phyloP scores from a whole-genome alignment of 2,113 vertebrate species.

The Hucho hucho region DNA sequence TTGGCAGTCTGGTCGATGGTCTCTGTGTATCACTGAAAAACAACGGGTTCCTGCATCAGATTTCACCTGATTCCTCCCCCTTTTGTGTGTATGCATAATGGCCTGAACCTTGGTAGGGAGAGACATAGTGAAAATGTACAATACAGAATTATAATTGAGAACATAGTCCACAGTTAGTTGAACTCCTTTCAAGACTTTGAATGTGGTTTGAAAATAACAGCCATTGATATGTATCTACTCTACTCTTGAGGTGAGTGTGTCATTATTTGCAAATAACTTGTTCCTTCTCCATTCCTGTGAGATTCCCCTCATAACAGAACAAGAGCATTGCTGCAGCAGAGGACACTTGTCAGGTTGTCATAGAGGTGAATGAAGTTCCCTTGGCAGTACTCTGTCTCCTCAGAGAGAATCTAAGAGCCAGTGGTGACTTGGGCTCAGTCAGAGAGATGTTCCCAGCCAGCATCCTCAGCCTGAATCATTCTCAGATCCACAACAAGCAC shows the following conservation, averaged over 20 bases:
- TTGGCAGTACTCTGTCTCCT: background rate
- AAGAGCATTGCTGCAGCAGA: background rate
- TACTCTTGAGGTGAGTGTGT: conserved; percentile 5
- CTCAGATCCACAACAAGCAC: too few relatives aligned
- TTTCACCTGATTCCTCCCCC: conserved; percentile 32
- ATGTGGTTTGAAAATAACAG: background rate
- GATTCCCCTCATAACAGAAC: background rate
- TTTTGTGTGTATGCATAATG: conserved; percentile 9
- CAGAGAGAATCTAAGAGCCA: background rate
- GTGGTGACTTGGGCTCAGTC: background rate
- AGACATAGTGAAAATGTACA: background rate
- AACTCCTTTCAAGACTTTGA: too few relatives aligned
- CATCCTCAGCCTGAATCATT: background rate
- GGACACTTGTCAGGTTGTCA: background rate
- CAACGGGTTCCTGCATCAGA: conserved; percentile 36
- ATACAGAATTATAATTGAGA: background rate
- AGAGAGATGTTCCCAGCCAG: background rate
- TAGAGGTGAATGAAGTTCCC: background rate
- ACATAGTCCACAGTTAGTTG: background rate
- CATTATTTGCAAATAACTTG: background rate
- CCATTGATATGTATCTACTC: background rate
- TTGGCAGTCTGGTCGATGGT: conserved; percentile 7
- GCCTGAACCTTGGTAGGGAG: background rate
- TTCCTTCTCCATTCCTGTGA: background rate
- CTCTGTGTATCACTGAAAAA: conserved; percentile 28